Conservation (phyloP, 2,113 vertebrate species). For the Siniperca chuatsi region DNA sequence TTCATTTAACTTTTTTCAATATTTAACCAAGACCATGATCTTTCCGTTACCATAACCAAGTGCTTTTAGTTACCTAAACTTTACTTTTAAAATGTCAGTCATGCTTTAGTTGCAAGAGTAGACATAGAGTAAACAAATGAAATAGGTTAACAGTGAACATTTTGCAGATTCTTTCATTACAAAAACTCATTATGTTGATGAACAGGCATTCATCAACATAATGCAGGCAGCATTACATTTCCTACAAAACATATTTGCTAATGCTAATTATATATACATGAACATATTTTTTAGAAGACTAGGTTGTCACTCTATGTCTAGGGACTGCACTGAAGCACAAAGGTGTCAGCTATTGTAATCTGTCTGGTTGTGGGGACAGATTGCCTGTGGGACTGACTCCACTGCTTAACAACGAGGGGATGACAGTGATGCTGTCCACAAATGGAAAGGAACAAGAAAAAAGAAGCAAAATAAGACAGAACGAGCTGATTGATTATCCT, state of each 20-base stretch:
- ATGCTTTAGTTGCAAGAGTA: background rate
- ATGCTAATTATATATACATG: conserved; percentile 10
- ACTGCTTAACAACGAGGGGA: conserved; percentile 25
- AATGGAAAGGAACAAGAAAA: conserved; percentile 38
- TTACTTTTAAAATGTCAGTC: background rate
- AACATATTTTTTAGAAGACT: background rate
- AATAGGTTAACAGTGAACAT: background rate
- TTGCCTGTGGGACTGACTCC: conserved; percentile 34
- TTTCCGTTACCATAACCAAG: background rate
- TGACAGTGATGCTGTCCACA: conserved; percentile 49
- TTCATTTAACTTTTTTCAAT: background rate
- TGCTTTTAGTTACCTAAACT: background rate
- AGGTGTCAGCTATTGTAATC: conserved; percentile 21
- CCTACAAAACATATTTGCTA: conserved; percentile 5
- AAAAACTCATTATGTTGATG: background rate
- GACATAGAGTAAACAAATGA: background rate
- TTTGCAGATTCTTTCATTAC: background rate
- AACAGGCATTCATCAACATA: too few species aligned
- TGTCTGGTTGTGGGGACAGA: conserved; percentile 24
- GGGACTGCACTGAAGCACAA: conserved; percentile 9
- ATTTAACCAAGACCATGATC: background rate
- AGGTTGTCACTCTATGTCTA: conserved; percentile 1
- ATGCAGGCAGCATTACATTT: background rate
- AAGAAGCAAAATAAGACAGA: conserved; percentile 46
- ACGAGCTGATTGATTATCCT: conserved; percentile 63